Base-by-base conservation (phyloP, 2,888 invertebrate genomes). In the Allygus modestus region DNA sequence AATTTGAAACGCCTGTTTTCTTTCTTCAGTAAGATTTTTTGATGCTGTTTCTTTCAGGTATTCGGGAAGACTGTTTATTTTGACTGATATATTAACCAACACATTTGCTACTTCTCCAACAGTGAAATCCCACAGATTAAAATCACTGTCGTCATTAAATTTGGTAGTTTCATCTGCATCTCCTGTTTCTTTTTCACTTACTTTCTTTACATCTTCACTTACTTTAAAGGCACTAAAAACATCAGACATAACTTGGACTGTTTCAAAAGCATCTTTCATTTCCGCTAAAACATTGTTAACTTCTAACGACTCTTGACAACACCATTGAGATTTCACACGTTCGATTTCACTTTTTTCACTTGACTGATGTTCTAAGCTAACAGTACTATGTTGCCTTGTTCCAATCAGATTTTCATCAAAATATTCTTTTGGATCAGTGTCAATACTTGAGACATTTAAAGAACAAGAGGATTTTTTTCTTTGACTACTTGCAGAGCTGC, bases 261-360 rank as follows among this genome's bases (percentile, higher is more conserved):
- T 71, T 41, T 71, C 41, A 37, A 33, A 69, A 41, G 71, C 37
- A 71, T 41, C 41, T 71, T 41, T 71, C 71, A 71, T 71, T 71
- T 71, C 71, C n/a, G n/a, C 20, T 71, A 37, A 17, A 23, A 71
- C 20, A 11, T 71, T n/a, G 1, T 12, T 28, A 28, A 26, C 31
- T 11, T 65, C 65, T 65, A 28, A 17, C 7, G 65, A 0, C 65
- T 65, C 65, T 31, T 17, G 1, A 17, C 12, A 28, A 28, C 28
- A 2, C 65, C 5, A 28, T 15, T 65, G 5, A 1, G 65, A 65
- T 28, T 65, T 65, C 12, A 65, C 65, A 15, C 65, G 65, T 17
- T 65, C 65, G 17, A 31, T 31, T 9, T 12, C 0, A 31, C 1
- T 65, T 17, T 26, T 11, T 15, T 31, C 65, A 65, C 28, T 65